Base-by-base conservation (phyloP, 1,140 invertebrate genomes). In the Lordiphosa collinella region DNA sequence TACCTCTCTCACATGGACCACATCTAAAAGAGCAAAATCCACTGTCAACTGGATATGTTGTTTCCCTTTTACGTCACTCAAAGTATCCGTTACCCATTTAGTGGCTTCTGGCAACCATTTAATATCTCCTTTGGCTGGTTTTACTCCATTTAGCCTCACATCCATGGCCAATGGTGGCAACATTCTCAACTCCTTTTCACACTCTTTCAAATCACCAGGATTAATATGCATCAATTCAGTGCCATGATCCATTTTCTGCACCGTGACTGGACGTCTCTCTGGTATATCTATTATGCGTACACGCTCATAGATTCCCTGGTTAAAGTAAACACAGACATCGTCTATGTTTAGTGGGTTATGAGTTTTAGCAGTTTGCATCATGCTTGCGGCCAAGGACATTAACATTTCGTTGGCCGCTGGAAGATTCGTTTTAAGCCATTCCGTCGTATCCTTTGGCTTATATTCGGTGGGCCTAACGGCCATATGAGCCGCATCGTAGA, bases 171-270 rank as follows among this genome's bases (percentile, higher is more conserved):
- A 14, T 0, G 63, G 13, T 12, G 67, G 57, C 0, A 47, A n/a
- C 10, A 0, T 3, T 11, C 10, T 12, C 1, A 72, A 61, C 4
- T 36, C 41, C 0, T 10, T 6, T 0, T 46, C 48, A 13, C 76
- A 82, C 37, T 64, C 37, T 0, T 68, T 4, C 16, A 82, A 13
- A 2, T 82, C 48, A 0, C 1, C 2, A 0, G 31, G 12, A 4
- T 52, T 47, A 0, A 72, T 38, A 11, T 36, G 16, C 4, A 82
- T 0, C 13, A 60, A 7, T 4, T 68, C 46, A 1, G 55, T 64
- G 41, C 62, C 53, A 12, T 61, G 49, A 29, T 82, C 76, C 78
- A 82, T 58, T 6, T 53, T 11, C 16, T 76, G 66, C 2, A 80
- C 76, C 0, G 22, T 49, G 0, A 76, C 16, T 1, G 9, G 8